A percentile compares a stretch with the other conserved stretches of the same genome.
Conservation (phyloP, 2,113 vertebrate genomes). For the Pollachius pollachius region DNA sequence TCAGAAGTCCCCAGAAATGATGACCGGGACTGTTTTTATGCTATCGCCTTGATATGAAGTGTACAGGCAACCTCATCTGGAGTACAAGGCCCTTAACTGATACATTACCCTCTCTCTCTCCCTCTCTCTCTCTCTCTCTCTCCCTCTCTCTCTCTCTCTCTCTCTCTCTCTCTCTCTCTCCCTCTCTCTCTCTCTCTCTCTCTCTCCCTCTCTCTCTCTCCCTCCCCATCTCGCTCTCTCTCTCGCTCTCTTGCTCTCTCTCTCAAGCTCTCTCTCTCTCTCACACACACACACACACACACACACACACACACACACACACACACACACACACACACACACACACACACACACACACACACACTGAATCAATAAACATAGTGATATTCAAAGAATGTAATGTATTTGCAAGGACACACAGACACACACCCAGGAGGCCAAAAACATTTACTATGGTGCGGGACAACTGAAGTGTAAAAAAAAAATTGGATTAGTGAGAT, state of each 20-base stretch:
- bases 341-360: neutral
- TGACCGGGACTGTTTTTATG: conserved; percentile 13
- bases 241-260: neutral
- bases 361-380: neutral
- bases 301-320: neutral
- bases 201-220: neutral
- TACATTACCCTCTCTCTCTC: neutral
- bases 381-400: neutral
- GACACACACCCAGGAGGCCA: neutral
- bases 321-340: neutral
- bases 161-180: too few relatives aligned
- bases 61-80: conserved; percentile 23
- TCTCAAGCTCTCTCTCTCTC: neutral
- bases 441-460: neutral
- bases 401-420: neutral
- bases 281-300: conserved; percentile 3
- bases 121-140: conserved; percentile 1
- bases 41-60: neutral
- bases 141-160: neutral
- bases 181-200: too few relatives aligned
- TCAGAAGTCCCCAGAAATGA: conserved; percentile 13
- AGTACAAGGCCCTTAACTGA: conserved; percentile 7
- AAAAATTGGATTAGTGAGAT: too few relatives aligned
- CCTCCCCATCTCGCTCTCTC: too few relatives aligned
- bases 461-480: too few relatives aligned